Evolutionary conservation across 2,113 vertebrate species (phyloP).

Genomic region (Thalassoma bifasciatum): DNA sequence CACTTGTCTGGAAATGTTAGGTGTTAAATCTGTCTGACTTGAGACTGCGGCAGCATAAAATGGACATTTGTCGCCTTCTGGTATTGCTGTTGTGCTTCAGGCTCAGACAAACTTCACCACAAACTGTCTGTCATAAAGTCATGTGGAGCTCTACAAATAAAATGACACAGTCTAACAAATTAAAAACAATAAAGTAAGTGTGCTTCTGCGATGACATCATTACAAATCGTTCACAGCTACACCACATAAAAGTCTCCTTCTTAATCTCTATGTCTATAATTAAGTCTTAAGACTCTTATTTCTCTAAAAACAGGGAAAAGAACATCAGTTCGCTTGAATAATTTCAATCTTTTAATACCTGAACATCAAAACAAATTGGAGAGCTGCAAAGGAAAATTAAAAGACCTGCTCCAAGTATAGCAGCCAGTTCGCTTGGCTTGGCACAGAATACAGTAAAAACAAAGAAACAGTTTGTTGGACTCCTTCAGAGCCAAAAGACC

Average conservation of each 20-base stretch:
- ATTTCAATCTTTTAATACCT: neutral
- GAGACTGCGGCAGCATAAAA: constrained; percentile 44
- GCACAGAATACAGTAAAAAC: neutral
- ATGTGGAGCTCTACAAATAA: neutral
- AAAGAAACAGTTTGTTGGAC: neutral
- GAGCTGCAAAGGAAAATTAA: no score
- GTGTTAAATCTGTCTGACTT: constrained; percentile 70
- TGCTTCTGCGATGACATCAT: neutral
- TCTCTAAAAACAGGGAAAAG: neutral
- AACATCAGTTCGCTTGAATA: neutral
- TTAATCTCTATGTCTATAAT: neutral
- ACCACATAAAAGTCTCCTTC: no score
- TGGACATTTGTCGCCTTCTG: constrained; percentile 54
- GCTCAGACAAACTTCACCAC: constrained; percentile 36
- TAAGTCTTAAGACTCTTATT: neutral
- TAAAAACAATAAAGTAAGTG: neutral
- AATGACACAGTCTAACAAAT: neutral
- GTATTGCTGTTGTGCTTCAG: constrained; percentile 22
- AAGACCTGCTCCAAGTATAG: neutral
- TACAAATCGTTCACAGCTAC: neutral
- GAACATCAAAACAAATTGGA: neutral
- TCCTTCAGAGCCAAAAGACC: neutral
- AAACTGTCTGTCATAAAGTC: constrained; percentile 24
- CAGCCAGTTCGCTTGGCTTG: constrained; percentile 5
- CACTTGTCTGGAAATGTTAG: constrained; percentile 64